Base-by-base conservation (phyloP, 2,113 vertebrate species). In the Gymnocephalus cernua region DNA sequence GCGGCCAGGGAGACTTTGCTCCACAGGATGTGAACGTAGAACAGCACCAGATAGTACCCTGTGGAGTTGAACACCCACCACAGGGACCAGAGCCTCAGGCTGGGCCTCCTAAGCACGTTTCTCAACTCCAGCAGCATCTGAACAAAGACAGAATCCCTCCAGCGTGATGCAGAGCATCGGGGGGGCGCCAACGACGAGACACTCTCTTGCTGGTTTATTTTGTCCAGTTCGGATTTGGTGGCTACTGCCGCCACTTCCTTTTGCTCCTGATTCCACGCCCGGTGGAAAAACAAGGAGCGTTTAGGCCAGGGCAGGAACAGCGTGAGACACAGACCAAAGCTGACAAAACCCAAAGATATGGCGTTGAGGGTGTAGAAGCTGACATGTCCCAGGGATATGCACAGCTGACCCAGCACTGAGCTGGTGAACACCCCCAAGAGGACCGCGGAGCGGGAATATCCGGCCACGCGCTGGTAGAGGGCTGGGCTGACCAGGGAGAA, bases 21-120 rank as follows among this genome's bases (percentile, higher is more conserved):
- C 98, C 98, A 99, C 80, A 99, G 93, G 87, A 99, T 95, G 80
- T 99, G 98, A 15, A 96, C 95, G 0, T 99, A 98, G 92, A 97
- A 99, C 44, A 98, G 80, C 68, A 99, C 88, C 91, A 99, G 90
- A 91, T 99, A 99, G 92, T 99, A 99, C 25, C 97, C 98, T 0
- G 97, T 93, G 0, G 97, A 99, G 95, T 96, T 99, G 88, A 98
- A 96, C 71, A 99, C 19, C 98, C 98, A 99, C 98, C 98, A 99
- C 66, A 98, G 79, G 54, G 93, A 99, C 98, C 98, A 99, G 59
- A 99, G 95, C 32, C 96, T 95, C 53, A 99, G 93, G 86, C 89
- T 96, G 0, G 97, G 96, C 50, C 83, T 92, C 77, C 1, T 84
- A 25, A 89, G 48, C 18, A 95, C 73, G 0, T 45, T 53, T 32